phyloP scores from a whole-genome alignment of 1,140 invertebrate genomes.

The Sesamia nonagrioides region DNA sequence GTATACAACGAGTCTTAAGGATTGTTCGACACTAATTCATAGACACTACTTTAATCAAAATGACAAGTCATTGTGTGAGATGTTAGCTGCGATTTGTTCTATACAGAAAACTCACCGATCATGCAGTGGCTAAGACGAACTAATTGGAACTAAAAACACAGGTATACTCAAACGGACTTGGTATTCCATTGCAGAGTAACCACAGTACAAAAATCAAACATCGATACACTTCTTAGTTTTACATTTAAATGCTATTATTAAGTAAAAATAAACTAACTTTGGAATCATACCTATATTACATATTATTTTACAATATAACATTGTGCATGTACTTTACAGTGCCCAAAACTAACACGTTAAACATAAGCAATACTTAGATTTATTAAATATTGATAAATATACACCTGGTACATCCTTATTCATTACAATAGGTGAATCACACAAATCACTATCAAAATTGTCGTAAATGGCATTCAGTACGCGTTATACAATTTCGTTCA shows the following conservation, averaged over 20 bases:
- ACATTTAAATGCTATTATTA: slow-evolving; percentile 23
- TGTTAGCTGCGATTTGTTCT: slow-evolving; percentile 87
- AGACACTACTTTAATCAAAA: slow-evolving; percentile 73
- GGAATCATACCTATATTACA: slow-evolving; percentile 44
- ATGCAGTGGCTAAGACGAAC: slow-evolving; percentile 67
- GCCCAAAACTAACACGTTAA: slow-evolving; percentile 72
- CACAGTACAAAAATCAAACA: slow-evolving; percentile 34
- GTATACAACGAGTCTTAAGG: slow-evolving; percentile 71
- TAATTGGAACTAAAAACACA: slow-evolving; percentile 46
- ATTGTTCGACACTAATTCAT: slow-evolving; percentile 72
- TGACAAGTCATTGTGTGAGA: slow-evolving; percentile 77
- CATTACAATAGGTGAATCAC: slow-evolving; percentile 38
- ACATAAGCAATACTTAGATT: slow-evolving; percentile 53
- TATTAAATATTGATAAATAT: slow-evolving; percentile 41
- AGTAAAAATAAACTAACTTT: slow-evolving; percentile 22
- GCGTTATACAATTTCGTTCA: slow-evolving; percentile 51
- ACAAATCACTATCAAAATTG: slow-evolving; percentile 41
- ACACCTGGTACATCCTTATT: slow-evolving; percentile 41
- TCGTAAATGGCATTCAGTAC: slow-evolving; percentile 53
- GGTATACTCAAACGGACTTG: slow-evolving; percentile 20
- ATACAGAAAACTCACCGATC: slow-evolving; percentile 79
- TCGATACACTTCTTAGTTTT: slow-evolving; percentile 25
- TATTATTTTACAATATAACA: slow-evolving; percentile 42
- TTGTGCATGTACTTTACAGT: slow-evolving; percentile 83
- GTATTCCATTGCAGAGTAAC: slow-evolving; percentile 34